Percentiles rank a stretch among this genome's conserved stretches.
Conservation (phyloP, 2,113 vertebrate species). For the Zonotrichia leucophrys region DNA sequence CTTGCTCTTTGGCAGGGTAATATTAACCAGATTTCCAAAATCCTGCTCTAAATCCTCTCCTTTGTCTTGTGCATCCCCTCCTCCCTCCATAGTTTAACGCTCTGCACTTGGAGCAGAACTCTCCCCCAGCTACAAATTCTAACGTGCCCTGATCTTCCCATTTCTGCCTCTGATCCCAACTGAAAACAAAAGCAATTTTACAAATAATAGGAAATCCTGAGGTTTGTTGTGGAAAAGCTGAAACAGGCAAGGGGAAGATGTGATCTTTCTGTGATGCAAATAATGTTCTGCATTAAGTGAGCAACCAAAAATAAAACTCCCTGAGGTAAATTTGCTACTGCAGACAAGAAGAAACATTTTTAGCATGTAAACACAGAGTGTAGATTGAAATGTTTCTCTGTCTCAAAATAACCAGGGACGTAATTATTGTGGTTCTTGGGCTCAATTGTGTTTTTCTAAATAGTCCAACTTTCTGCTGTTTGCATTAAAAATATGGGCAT, state of each 20-base stretch:
- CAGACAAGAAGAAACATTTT: slow-evolving; percentile 56
- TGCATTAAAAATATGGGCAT: neutral
- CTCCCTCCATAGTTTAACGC: neutral
- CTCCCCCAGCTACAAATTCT: neutral
- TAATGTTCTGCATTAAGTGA: slow-evolving; percentile 27
- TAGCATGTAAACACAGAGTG: slow-evolving; percentile 35
- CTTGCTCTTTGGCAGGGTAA: neutral
- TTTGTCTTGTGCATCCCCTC: neutral
- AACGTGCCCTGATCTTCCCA: neutral
- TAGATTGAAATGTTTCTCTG: slow-evolving; percentile 15
- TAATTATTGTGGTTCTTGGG: slow-evolving; percentile 12
- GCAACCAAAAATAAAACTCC: slow-evolving; percentile 60
- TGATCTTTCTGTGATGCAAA: slow-evolving; percentile 37
- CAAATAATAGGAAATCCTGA: slow-evolving; percentile 33
- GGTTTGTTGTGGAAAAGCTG: slow-evolving; percentile 4
- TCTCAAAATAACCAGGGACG: slow-evolving; percentile 34
- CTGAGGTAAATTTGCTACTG: slow-evolving; percentile 47
- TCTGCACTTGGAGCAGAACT: neutral
- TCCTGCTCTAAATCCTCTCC: neutral
- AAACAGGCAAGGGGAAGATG: slow-evolving; percentile 4
- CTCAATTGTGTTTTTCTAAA: slow-evolving; percentile 10
- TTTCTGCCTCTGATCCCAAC: slow-evolving; percentile 32
- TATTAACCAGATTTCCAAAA: neutral
- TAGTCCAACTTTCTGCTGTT: neutral
- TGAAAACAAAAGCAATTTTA: slow-evolving; percentile 48